Base-by-base conservation (phyloP, 1,140 invertebrate genomes). In the Bombus sibiricus region DNA sequence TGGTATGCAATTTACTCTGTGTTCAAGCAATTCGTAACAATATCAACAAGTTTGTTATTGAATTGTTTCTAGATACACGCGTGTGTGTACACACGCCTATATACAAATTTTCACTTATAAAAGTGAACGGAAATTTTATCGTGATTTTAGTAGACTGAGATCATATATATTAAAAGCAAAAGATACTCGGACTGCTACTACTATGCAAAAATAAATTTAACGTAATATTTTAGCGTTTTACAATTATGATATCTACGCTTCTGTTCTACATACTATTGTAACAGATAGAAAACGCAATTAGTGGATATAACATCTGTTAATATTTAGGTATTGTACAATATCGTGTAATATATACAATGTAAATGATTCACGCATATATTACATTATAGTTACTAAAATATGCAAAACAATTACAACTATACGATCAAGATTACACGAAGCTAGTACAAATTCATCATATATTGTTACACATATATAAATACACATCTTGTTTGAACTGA, bases 11-110 rank as follows among this genome's bases (percentile, higher is more conserved):
- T 39, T n/a, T n/a, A 66, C 15, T 41, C 3, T 77, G 34, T 64
- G 59, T 78, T 78, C 75, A 64, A 78, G 32, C 39, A 78, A 64
- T 41, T 78, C 18, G 37, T 64, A 43, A 78, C 25, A 39, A 62
- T 78, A 39, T 78, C 57, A 41, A 78, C 41, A 1, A 74, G 1
- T 64, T 64, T 41, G 39, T 64, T 78, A 32, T 25, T 15, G 25
- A 78, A 41, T 32, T 66, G 39, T 78, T 64, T 32, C 25, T 64
- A 62, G 22, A 22, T 37, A 34, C 10, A 53, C 34, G 25, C 22
- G 39, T 8, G 22, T 34, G 4, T 13, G 22, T 32, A 28, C 13
- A n/a, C 4, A 6, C 53, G 34, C 39, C 10, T 41, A 37, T 1
- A 41, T 22, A 59, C 3, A 9, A 22, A 22, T 47, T 32, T 64